A percentile compares a stretch with the other conserved stretches of the same genome.
phyloP scores from a whole-genome alignment of 1,140 invertebrate genomes.

The Drosophila nebulosa region DNA sequence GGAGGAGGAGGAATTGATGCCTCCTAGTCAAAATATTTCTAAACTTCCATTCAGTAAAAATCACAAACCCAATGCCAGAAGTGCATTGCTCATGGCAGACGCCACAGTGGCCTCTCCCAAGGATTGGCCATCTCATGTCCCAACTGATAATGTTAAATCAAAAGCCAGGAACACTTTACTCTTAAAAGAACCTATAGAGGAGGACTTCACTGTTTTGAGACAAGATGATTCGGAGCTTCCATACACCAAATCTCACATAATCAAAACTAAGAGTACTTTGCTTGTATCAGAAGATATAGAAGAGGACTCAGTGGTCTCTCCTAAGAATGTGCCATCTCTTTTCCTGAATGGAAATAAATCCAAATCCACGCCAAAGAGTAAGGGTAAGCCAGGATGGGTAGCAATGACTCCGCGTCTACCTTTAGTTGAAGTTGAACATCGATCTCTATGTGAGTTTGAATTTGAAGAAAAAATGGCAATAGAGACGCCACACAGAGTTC shows the following conservation, averaged over 20 bases:
- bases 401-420: conserved; percentile 39
- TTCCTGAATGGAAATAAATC: too few relatives aligned
- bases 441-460: conserved; percentile 51
- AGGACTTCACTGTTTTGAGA: neutral
- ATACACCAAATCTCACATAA: neutral
- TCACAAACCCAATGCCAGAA: neutral
- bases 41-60: neutral
- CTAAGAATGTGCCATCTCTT: too few relatives aligned
- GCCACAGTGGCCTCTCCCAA: too few relatives aligned
- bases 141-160: neutral
- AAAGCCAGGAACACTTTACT: conserved; percentile 3
- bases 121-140: too few relatives aligned
- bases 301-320: neutral
- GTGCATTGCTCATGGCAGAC: too few relatives aligned
- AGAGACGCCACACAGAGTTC: conserved; percentile 9
- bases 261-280: neutral
- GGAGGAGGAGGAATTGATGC: conserved; percentile 14
- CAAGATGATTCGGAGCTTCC: neutral
- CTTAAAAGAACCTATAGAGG: neutral
- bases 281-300: neutral
- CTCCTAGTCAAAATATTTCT: neutral
- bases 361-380: neutral
- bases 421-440: conserved; percentile 29
- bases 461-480: conserved; percentile 34
- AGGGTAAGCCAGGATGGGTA: neutral